A percentile compares a stretch with the other conserved stretches of the same genome.
These are phyloP conservation scores for Trogon melanurus DNA, from an alignment of 2,113 vertebrate genomes.

Conservation along the genomic window DNA sequence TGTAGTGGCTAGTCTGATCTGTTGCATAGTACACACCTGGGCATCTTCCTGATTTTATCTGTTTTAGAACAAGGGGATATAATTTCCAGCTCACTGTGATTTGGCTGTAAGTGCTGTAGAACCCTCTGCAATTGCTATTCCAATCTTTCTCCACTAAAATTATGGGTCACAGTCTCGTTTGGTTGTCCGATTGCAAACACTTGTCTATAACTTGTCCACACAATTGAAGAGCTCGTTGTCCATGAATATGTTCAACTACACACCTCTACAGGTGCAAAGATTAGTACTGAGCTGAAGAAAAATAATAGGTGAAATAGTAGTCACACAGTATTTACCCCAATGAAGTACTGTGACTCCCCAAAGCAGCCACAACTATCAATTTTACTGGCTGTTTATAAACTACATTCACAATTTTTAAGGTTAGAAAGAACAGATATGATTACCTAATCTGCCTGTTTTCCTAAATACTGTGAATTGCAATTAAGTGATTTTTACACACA, in stretches of 20 bases:
- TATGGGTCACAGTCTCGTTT: neutral
- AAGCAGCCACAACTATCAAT: neutral
- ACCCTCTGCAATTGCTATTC: neutral
- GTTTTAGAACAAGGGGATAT: neutral
- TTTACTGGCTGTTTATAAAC: neutral
- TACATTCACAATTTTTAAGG: neutral
- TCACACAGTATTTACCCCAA: neutral
- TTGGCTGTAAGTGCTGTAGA: neutral
- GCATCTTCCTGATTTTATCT: neutral
- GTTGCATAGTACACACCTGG: neutral
- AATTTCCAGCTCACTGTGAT: neutral
- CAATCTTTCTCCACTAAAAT: neutral
- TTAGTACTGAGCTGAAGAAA: neutral
- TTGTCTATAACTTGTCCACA: neutral
- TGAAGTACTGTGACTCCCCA: neutral
- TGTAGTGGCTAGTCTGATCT: neutral
- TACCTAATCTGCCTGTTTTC: neutral
- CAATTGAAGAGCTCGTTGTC: neutral
- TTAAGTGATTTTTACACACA: neutral
- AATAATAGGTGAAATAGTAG: neutral
- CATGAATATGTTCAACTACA: accelerated
- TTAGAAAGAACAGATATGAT: neutral
- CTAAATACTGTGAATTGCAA: neutral
- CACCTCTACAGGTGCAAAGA: neutral
- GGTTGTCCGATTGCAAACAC: neutral